Evolutionary conservation across 2,888 invertebrate species (phyloP).

Genomic region (Mesoligia furuncula): DNA sequence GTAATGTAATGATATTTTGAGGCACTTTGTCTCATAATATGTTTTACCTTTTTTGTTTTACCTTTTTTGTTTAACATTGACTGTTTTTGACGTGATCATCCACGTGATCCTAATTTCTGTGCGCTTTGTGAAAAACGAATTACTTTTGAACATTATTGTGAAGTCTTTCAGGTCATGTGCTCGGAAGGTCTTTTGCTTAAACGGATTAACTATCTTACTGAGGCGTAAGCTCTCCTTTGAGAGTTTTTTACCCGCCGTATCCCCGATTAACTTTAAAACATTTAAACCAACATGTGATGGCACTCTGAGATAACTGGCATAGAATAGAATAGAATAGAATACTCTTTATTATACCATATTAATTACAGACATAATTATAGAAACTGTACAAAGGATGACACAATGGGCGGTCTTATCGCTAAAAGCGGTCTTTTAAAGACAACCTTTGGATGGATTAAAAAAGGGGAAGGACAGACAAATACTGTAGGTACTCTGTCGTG

Average conservation of each 20-base stretch:
- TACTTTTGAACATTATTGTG: constrained; percentile 6
- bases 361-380: too few species aligned
- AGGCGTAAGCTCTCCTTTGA: background rate
- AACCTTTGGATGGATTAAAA: too few species aligned
- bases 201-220: background rate
- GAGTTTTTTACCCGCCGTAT: constrained; percentile 3
- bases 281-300: background rate
- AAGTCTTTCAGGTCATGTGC: background rate
- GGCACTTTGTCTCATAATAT: background rate
- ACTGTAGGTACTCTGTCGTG: too few species aligned
- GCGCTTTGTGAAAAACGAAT: constrained; percentile 9
- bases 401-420: too few species aligned
- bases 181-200: background rate
- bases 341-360: too few species aligned
- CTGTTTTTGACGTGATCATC: constrained; percentile 28
- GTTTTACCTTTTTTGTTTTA: background rate
- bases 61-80: background rate
- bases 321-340: too few species aligned
- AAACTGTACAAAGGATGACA: too few species aligned
- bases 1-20: constrained; percentile 30
- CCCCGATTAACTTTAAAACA: background rate
- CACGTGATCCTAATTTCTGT: background rate
- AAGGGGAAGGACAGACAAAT: too few species aligned
- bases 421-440: too few species aligned
- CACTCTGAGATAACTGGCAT: background rate